Percentiles rank a stretch among this genome's conserved stretches.
Conservation (phyloP, 1,140 invertebrate genomes). For the Thaumetopoea pityocampa region DNA sequence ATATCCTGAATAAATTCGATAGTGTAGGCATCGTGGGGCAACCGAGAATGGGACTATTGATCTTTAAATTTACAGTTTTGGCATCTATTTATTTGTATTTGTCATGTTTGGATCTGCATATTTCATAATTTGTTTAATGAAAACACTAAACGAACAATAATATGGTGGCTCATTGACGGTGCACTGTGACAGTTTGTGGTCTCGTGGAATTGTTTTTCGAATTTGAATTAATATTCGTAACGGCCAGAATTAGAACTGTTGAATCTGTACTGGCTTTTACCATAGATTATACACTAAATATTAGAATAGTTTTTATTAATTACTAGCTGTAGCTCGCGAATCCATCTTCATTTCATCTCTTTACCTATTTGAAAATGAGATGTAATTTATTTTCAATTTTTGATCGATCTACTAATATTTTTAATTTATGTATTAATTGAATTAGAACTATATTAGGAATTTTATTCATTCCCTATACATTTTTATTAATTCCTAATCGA, state of each 20-base stretch:
- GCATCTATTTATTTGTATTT: conserved; percentile 17
- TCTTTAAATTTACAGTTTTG: conserved; percentile 4
- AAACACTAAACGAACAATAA: conserved; percentile 25
- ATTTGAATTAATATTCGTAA: conserved; percentile 8
- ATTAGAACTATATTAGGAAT: conserved; percentile 56
- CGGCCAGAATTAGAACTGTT: neutral
- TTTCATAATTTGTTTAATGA: conserved; percentile 15
- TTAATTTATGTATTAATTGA: conserved; percentile 75
- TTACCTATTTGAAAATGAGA: conserved; percentile 78
- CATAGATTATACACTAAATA: no score
- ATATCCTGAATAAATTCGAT: conserved; percentile 22
- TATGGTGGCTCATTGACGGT: conserved; percentile 36
- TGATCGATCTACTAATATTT: conserved; percentile 58
- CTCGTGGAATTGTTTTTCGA: conserved; percentile 6
- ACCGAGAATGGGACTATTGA: conserved; percentile 9
- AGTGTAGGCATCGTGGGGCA: conserved; percentile 32
- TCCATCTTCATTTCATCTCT: no score
- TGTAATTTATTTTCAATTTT: conserved; percentile 77
- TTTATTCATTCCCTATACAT: conserved; percentile 1
- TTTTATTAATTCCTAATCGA: neutral
- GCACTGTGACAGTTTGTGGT: conserved; percentile 24
- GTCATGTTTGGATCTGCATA: conserved; percentile 16
- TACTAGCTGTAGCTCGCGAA: no score
- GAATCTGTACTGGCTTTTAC: neutral
- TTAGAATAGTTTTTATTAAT: no score